These are phyloP conservation scores for Lophotriccus pileatus DNA, from an alignment of 2,797 vertebrate genomes.

Conservation along the genomic window DNA sequence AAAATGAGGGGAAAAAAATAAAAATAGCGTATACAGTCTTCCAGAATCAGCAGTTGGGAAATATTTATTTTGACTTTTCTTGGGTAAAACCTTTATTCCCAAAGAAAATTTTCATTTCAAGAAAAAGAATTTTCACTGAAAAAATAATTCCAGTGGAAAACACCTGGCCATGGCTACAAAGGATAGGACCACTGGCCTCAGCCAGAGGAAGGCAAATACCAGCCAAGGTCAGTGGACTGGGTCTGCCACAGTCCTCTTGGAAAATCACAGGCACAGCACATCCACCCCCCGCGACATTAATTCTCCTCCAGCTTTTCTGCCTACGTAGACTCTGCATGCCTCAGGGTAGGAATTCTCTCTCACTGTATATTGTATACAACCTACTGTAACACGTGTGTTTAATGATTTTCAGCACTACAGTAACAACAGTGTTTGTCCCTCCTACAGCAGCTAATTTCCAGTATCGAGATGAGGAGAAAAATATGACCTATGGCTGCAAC, in stretches of 20 bases:
- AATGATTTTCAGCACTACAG: background rate
- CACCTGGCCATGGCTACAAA: fast-evolving
- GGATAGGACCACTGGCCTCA: background rate
- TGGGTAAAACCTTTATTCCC: background rate
- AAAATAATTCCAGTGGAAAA: background rate
- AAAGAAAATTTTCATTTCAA: background rate
- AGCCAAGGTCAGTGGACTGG: background rate
- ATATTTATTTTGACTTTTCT: background rate
- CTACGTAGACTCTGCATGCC: fast-evolving
- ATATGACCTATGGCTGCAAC: background rate
- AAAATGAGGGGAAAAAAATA: fast-evolving
- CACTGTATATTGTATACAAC: background rate
- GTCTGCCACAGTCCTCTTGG: background rate
- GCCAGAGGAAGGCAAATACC: background rate
- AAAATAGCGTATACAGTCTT: background rate
- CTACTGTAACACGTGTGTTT: background rate
- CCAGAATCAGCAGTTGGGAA: background rate
- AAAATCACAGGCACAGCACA: background rate
- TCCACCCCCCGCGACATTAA: background rate
- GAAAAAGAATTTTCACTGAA: background rate
- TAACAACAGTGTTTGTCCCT: background rate
- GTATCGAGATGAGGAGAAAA: background rate
- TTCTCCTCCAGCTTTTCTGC: background rate
- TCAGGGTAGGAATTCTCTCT: background rate
- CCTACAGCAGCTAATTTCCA: background rate